Evolutionary conservation across 2,113 vertebrate species (phyloP).

Genomic region (Furnarius figulus): DNA sequence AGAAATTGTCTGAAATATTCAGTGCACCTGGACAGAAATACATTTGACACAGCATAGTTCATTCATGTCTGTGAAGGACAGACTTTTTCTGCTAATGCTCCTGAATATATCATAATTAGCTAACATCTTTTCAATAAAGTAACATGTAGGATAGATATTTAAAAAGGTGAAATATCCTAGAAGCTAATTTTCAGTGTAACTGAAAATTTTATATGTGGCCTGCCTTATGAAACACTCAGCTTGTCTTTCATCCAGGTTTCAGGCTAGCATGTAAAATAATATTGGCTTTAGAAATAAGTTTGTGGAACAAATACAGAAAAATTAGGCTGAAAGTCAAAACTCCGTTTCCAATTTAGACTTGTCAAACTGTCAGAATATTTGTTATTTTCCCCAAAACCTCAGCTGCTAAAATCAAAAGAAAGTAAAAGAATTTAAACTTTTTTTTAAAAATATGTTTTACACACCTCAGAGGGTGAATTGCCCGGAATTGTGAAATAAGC

Average conservation of each 20-base stretch:
- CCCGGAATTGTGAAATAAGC: neutral
- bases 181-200: neutral
- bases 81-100: neutral
- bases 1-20: neutral
- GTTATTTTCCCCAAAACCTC: neutral
- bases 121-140: neutral
- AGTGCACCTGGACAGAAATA: neutral
- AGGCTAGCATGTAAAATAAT: neutral
- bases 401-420: neutral
- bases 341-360: neutral
- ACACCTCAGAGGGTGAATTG: neutral
- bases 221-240: neutral
- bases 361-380: neutral
- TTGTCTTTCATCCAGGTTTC: neutral
- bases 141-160: neutral
- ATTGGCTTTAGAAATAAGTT: neutral
- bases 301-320: slow-evolving; percentile 20
- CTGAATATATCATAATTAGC: neutral
- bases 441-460: neutral
- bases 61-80: neutral
- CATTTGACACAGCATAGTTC: neutral
- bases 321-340: neutral
- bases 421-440: neutral
- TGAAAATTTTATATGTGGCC: neutral
- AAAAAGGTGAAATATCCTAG: neutral